Base-by-base conservation (phyloP, 2,888 invertebrate species). In the Mycalesis mineus region DNA sequence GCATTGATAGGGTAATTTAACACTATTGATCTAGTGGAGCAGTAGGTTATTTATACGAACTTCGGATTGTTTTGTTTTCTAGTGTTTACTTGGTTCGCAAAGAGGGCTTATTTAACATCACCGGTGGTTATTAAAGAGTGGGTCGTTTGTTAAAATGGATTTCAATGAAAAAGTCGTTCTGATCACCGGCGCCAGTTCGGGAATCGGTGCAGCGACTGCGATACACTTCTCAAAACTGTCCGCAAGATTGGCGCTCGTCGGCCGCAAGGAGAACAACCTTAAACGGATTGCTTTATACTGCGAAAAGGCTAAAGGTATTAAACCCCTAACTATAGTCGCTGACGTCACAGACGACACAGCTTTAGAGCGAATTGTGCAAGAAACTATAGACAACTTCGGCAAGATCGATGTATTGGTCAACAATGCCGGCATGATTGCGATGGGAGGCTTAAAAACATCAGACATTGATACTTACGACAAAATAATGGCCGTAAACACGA, bases 401-500 rank as follows among this genome's bases (percentile, higher is more conserved):
- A 92, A 91, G 75, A 75, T 97, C 2, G 95, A 97, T 82, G 92
- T 96, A 50, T 82, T 97, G 61, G 86, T 97, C 1, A 97, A 98
- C 79, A 96, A 95, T 82, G 98, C 97, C 37, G 98, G 98, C 7
- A 91, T 95, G 28, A 79, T 96, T 15, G 94, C 93, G 62, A 87
- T 85, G 60, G 98, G 97, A 8, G 91, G 92, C 2, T 95, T 97
- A 65, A 97, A 97, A 76, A 94, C 92, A 62, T 94, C 96, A 0
- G 91, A 91, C 33, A 78, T 98, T 73, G 95, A 94, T 60, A 94
- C 94, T 59, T 98, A 93, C 75, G 98, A 99, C 79, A 91, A 92
- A 64, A 86, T 96, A 33, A 96, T 98, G 92, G 93, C 95, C 64
- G 92, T 94, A 7, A 99, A 99, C 79, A 93, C 97, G 36, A 92